Conservation (phyloP, 2,888 invertebrate genomes). For the Monopis laevigella region DNA sequence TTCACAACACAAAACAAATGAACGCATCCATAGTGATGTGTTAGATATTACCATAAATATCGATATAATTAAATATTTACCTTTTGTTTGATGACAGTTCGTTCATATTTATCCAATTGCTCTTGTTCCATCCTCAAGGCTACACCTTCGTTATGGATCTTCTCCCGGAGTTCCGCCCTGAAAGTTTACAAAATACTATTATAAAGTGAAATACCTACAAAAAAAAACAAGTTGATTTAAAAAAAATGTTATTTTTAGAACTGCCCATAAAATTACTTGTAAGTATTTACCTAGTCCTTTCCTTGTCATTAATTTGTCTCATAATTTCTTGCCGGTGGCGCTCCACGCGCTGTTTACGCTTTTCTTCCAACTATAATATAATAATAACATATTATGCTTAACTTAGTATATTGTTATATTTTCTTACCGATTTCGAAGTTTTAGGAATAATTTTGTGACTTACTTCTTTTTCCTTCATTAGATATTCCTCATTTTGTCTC, state of each 20-base stretch:
- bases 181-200: too few species aligned
- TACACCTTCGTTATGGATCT: slow-evolving; percentile 72
- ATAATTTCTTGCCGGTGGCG: slow-evolving; percentile 71
- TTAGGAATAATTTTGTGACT: too few species aligned
- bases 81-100: slow-evolving; percentile 55
- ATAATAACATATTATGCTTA: slow-evolving; percentile 11
- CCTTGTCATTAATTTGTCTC: slow-evolving; percentile 76
- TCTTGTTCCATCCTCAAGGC: slow-evolving; percentile 70
- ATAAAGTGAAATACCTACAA: too few species aligned
- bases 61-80: too few species aligned
- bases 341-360: slow-evolving; percentile 56
- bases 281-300: slow-evolving; percentile 59
- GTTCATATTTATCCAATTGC: slow-evolving; percentile 58
- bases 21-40: too few species aligned
- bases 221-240: too few species aligned
- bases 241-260: too few species aligned
- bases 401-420: background rate
- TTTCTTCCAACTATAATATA: slow-evolving; percentile 59
- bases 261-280: background rate
- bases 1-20: too few species aligned
- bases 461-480: slow-evolving; percentile 58
- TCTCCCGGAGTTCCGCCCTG: slow-evolving; percentile 67
- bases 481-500: slow-evolving; percentile 60
- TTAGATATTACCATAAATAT: too few species aligned
- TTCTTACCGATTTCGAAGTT: too few species aligned